Evolutionary conservation across 1,140 invertebrate species (phyloP).

Genomic region (Ectropis grisescens): DNA sequence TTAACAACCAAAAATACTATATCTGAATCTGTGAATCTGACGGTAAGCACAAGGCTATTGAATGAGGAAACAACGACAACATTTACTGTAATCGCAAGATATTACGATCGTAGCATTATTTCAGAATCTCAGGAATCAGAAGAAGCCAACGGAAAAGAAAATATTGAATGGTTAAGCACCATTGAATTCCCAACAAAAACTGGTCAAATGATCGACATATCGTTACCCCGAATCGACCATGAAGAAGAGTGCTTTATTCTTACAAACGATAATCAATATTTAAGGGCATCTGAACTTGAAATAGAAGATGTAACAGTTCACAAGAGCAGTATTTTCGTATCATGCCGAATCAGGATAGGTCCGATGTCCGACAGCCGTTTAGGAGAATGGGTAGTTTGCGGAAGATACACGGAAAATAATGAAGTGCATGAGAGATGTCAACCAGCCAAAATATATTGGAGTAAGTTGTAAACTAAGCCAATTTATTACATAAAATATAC

Average conservation of each 20-base stretch:
- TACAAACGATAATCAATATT: too few relatives aligned
- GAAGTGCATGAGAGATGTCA: slow-evolving; percentile 9
- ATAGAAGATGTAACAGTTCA: slow-evolving; percentile 7
- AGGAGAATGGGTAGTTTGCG: slow-evolving; percentile 16
- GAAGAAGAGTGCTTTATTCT: slow-evolving; percentile 13
- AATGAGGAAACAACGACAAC: too few relatives aligned
- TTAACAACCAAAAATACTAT: too few relatives aligned
- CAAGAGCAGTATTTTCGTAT: slow-evolving; percentile 9
- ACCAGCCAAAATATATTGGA: slow-evolving; percentile 7
- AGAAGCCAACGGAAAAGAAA: too few relatives aligned
- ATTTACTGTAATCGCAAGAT: too few relatives aligned
- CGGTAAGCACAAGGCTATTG: too few relatives aligned
- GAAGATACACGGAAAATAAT: background rate
- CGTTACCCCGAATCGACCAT: slow-evolving; percentile 2
- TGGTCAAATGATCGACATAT: slow-evolving; percentile 8
- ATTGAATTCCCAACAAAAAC: slow-evolving; percentile 5
- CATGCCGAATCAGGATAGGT: slow-evolving; percentile 16
- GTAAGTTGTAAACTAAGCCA: slow-evolving; percentile 13
- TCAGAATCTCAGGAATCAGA: too few relatives aligned
- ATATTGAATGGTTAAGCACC: too few relatives aligned
- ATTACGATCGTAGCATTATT: too few relatives aligned
- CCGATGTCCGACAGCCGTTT: slow-evolving; percentile 10
- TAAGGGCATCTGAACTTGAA: too few relatives aligned
- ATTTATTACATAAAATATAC: too few relatives aligned
- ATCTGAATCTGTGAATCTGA: too few relatives aligned